Evolutionary conservation across 2,113 vertebrate genomes (phyloP).

Genomic region (Halcyon malimbica): DNA sequence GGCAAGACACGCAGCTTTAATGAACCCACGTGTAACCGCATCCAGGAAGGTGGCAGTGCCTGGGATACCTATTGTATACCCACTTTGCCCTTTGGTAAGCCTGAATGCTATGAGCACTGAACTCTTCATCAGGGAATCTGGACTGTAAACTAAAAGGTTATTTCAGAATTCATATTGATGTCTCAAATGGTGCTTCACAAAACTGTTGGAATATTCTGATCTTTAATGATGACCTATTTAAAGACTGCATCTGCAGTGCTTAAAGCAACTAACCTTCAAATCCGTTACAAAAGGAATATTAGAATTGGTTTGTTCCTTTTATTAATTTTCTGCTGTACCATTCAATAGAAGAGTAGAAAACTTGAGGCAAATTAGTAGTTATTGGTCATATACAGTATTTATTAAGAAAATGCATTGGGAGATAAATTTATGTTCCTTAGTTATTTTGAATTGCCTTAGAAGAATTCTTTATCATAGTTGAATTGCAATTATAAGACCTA

Average conservation of each 20-base stretch:
- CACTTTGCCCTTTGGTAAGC: not conserved
- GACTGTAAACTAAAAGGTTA: not conserved
- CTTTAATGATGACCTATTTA: not conserved
- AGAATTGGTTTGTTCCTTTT: not conserved
- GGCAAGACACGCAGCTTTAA: not conserved
- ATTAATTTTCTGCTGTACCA: not conserved
- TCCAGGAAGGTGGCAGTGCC: too few species aligned
- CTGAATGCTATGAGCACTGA: not conserved
- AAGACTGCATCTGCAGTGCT: not conserved
- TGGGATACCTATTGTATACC: not conserved
- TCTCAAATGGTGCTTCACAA: not conserved
- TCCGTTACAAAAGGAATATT: not conserved
- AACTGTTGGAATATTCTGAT: not conserved
- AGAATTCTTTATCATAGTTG: not conserved
- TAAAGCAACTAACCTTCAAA: not conserved
- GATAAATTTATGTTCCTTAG: not conserved
- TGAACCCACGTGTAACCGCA: not conserved
- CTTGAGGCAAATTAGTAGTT: not conserved
- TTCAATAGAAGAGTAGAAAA: not conserved
- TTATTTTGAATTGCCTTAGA: not conserved
- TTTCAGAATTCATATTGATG: not conserved
- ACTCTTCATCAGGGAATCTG: not conserved
- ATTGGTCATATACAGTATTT: not conserved
- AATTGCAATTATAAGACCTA: not conserved
- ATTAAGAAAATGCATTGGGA: not conserved